Base-by-base conservation (phyloP, 92 coral and sea anemone genomes). In the Ricordea florida region DNA sequence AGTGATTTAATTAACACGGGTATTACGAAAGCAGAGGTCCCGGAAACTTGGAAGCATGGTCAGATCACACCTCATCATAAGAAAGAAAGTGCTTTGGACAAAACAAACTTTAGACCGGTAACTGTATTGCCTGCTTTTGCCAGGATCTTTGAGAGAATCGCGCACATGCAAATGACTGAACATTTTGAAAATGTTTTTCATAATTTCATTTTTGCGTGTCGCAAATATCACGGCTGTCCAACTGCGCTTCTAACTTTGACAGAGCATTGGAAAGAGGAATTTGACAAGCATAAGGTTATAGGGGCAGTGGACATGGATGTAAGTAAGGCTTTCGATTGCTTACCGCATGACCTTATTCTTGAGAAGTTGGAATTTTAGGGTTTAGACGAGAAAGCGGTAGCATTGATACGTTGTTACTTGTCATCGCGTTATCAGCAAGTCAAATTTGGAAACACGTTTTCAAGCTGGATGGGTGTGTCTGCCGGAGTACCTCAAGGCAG, bases 241-340 rank as follows among this genome's bases (percentile, higher is more conserved):
- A 48, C 59, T 24, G 82, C 82, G 33, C 47, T 83, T 16, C 69
- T 85, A 17, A 48, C 66, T 18, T 44, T 85, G 28, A 78, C 82
- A 31, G 91, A 85, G 46, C 56, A 72, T 11, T 85, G 91, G 91
- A 79, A 43, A 66, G 73, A 52, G 48, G 71, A 66, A 32, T 75
- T 87, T 24, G 89, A 82, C 45, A 77, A 81, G 57, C 62, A 48
- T 20, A 72, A 87, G 34, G 76, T 46, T 34, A 71, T 76, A 24
- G 85, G 71, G 52, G 72, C 66, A 44, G 86, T 82, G 13, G 82
- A 83, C 2, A 77, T 77, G 41, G 88, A 82, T 71, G 72, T 81
- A 2, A 82, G 85, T 3, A 87, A 76, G 24, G 88, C 88, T 9
- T 77, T 87, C 51, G 82, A 82, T 63, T 69, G 81, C 46, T 62